Evolutionary conservation across 2,113 vertebrate species (phyloP).

Genomic region (Triplophysa siluroides): DNA sequence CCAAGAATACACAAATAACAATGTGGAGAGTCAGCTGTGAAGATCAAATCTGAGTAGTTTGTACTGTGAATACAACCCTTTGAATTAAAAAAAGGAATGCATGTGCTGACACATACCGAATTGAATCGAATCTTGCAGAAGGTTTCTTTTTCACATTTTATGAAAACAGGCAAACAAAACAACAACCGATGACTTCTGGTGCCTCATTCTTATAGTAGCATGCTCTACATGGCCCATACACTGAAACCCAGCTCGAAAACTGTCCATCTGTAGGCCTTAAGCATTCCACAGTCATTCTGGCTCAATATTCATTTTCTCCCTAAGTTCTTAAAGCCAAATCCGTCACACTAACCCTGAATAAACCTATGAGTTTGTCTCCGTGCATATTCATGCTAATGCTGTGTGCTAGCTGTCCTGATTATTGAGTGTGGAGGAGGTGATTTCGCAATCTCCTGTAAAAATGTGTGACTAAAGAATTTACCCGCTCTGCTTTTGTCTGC

Average conservation of each 20-base stretch:
- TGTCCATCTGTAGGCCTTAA: neutral
- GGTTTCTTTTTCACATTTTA: too few relatives aligned
- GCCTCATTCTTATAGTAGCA: too few relatives aligned
- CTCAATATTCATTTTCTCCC: constrained; percentile 5
- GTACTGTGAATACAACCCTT: too few relatives aligned
- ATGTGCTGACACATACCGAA: too few relatives aligned
- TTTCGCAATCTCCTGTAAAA: constrained; percentile 41
- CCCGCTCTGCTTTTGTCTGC: constrained; percentile 26
- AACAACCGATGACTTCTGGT: too few relatives aligned
- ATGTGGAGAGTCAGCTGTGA: neutral
- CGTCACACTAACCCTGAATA: constrained; percentile 12
- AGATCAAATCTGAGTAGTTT: neutral
- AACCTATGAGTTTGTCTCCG: constrained; percentile 1
- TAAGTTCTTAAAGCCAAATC: constrained; percentile 8
- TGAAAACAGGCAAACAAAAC: too few relatives aligned
- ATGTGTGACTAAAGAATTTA: constrained; percentile 49
- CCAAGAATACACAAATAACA: constrained; percentile 4
- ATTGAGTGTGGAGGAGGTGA: constrained; percentile 33
- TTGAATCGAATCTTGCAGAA: too few relatives aligned
- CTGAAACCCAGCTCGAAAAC: neutral
- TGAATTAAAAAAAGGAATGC: too few relatives aligned
- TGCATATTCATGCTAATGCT: constrained; percentile 35
- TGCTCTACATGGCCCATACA: neutral
- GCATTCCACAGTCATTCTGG: neutral
- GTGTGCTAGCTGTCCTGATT: constrained; percentile 46